phyloP scores from a whole-genome alignment of 37 sponge, comb jelly and placozoan species.

The Aplysina aerophoba region DNA sequence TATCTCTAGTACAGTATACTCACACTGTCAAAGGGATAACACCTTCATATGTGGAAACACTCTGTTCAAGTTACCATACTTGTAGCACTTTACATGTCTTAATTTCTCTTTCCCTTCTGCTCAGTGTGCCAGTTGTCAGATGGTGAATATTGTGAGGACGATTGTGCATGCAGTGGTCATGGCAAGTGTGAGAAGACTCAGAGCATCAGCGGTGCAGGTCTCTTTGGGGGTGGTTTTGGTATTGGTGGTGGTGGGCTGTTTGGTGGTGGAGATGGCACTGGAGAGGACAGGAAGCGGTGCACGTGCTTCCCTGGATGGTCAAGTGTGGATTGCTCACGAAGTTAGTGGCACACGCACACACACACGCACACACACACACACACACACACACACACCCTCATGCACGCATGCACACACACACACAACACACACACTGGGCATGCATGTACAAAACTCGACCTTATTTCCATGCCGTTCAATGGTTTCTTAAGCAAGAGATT shows the following conservation, averaged over 20 bases:
- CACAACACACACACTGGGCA: no score
- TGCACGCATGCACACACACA: no score
- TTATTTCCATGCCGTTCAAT: no score
- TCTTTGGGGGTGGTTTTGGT: background rate
- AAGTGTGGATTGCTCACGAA: constrained; percentile 11
- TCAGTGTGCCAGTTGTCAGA: constrained; percentile 9
- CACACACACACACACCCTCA: no score
- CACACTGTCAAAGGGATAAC: no score
- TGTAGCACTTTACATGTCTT: no score
- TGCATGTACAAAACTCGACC: no score
- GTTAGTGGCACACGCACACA: background rate
- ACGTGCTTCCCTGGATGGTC: constrained; percentile 13
- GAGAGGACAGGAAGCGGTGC: background rate
- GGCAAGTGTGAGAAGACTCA: constrained; percentile 20
- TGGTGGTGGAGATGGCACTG: background rate
- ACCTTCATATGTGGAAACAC: no score
- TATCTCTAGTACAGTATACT: no score
- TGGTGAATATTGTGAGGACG: background rate
- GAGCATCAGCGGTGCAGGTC: background rate
- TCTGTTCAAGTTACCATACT: no score
- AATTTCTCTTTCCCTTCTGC: background rate
- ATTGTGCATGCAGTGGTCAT: constrained; percentile 28
- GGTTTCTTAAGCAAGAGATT: no score
- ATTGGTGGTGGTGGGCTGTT: background rate
- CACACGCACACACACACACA: no score